Conservation (phyloP, 1,140 invertebrate genomes). For the Ceratitis capitata region DNA sequence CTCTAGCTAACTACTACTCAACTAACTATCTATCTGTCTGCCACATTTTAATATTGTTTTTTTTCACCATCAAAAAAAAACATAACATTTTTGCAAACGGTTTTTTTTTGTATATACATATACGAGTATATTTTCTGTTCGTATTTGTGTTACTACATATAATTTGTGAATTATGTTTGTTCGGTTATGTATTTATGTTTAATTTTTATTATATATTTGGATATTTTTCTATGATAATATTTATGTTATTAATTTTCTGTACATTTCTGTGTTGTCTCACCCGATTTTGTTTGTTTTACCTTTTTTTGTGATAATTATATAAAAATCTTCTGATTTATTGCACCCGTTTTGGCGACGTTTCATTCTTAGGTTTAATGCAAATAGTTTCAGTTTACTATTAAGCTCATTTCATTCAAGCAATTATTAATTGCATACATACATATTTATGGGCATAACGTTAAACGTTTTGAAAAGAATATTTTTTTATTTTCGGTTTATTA, state of each 20-base stretch:
- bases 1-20: too few relatives aligned
- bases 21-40: conserved; percentile 21
- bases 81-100: background rate
- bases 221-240: too few relatives aligned
- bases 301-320: too few relatives aligned
- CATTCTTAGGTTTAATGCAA: conserved; percentile 42
- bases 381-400: conserved; percentile 48
- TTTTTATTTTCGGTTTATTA: background rate
- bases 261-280: background rate
- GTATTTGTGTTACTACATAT: background rate
- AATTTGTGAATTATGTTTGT: too few relatives aligned
- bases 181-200: background rate
- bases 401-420: background rate
- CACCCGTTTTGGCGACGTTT: conserved; percentile 39
- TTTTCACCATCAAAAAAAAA: background rate
- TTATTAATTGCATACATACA: conserved; percentile 14
- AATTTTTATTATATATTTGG: too few relatives aligned
- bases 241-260: background rate
- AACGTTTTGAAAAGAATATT: background rate
- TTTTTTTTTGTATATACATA: background rate
- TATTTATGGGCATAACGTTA: conserved; percentile 47
- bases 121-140: background rate
- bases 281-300: background rate
- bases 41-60: background rate
- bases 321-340: background rate